Base-by-base conservation (phyloP, 2,797 vertebrate genomes). In the Periophthalmus magnuspinnatus region DNA sequence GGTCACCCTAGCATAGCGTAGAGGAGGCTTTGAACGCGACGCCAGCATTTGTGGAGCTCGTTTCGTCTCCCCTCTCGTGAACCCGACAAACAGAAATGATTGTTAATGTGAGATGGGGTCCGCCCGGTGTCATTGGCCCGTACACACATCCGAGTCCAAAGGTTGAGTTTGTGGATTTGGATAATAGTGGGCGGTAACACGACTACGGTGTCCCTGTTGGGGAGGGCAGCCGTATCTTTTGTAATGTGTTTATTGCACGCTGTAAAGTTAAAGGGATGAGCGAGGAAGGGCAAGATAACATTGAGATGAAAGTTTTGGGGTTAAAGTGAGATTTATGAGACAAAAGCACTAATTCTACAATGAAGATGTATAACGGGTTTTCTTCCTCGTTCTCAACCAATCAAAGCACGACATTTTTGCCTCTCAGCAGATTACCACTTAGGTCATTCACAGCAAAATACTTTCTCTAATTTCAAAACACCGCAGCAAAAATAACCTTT, bases 151-250 rank as follows among this genome's bases (percentile, higher is more conserved):
- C 77, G 71, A 61, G n/a, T 70, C 56, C 67, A 55, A 65, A 77
- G 74, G 71, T 79, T 2, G 11, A 70, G 74, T 72, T 81, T 71
- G 76, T 68, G 79, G 72, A 77, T 71, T 80, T 76, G 65, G 74
- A 76, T 85, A 83, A 86, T 86, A 70, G 78, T 70, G 78, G 67
- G 75, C 83, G 86, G 89, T 90, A 87, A 89, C 84, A 88, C 71
- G 72, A 74, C 72, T 38, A 10, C 6, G 2, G 61, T 7, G 38
- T 78, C 83, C 41, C 77, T 41, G 63, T 24, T 57, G 79, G 74
- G 77, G 64, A 62, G 52, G 0, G 13, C 38, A 11, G 59, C 63
- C 13, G 2, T 57, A 65, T 75, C 61, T 16, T 78, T 70, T 76
- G 69, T 34, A 81, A 84, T 81, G 83, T 64, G 69, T 85, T 85